Evolutionary conservation across 2,888 invertebrate species (phyloP).

Genomic region (Dione vanillae): DNA sequence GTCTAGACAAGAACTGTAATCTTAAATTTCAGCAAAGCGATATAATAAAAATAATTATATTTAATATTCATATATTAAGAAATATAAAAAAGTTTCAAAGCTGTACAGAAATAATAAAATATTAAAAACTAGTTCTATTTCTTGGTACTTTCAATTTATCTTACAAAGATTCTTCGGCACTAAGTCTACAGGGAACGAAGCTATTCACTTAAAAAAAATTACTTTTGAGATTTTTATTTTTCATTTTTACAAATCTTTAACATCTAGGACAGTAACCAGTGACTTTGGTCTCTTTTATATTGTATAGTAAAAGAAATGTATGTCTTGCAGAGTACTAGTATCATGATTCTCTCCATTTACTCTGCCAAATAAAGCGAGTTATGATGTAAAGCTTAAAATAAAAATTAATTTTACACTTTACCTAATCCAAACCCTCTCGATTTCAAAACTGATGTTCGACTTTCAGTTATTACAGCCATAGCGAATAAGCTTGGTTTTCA

Average conservation of each 20-base stretch:
- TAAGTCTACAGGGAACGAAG: slow-evolving; percentile 15
- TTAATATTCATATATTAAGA: slow-evolving; percentile 4
- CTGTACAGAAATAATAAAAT: slow-evolving; percentile 11
- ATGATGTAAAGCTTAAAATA: too few species aligned
- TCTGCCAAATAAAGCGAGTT: too few species aligned
- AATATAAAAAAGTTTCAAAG: slow-evolving; percentile 16
- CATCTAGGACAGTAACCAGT: slow-evolving; percentile 13
- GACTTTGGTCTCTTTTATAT: not conserved
- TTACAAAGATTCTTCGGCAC: slow-evolving; percentile 6
- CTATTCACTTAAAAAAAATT: slow-evolving; percentile 14
- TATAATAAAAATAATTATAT: slow-evolving; percentile 21
- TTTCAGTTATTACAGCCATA: too few species aligned
- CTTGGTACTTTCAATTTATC: slow-evolving; percentile 15
- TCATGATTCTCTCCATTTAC: too few species aligned
- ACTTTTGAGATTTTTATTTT: slow-evolving; percentile 1
- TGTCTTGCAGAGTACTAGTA: not conserved
- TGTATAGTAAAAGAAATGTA: not conserved
- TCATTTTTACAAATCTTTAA: slow-evolving; percentile 7
- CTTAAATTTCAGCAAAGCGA: slow-evolving; percentile 15
- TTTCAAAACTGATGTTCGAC: not conserved
- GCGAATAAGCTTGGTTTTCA: not conserved
- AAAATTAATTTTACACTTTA: too few species aligned
- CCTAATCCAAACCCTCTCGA: too few species aligned
- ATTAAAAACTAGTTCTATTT: slow-evolving; percentile 20
- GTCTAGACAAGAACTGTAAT: slow-evolving; percentile 28